These are phyloP conservation scores for Patiria pectinifera DNA, from an alignment of 53 echinoderm and acorn worm species.

Conservation along the genomic window DNA sequence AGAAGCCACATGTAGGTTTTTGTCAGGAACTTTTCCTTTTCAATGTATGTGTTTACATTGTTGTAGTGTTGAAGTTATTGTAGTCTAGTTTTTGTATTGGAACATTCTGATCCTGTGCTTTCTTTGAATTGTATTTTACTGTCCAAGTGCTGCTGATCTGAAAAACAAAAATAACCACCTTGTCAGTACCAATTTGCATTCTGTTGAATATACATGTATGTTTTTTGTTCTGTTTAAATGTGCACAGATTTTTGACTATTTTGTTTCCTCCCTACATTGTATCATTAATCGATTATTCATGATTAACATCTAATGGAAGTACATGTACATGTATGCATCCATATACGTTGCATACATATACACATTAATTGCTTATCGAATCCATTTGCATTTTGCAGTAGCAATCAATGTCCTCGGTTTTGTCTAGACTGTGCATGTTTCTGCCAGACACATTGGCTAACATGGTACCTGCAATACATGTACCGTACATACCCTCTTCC, in stretches of 20 bases:
- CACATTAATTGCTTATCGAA: background rate
- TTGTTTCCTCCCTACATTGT: no score
- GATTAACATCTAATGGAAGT: background rate
- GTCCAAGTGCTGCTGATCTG: no score
- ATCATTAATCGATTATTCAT: background rate
- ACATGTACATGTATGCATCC: background rate
- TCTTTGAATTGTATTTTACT: no score
- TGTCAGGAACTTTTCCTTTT: no score
- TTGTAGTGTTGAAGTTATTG: no score
- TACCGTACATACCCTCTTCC: background rate
- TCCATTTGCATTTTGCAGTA: background rate
- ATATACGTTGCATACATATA: background rate
- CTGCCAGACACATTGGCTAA: background rate
- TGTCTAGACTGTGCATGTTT: background rate
- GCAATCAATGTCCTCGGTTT: background rate
- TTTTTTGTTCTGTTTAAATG: background rate
- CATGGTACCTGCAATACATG: background rate
- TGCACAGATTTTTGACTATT: background rate
- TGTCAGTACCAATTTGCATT: background rate
- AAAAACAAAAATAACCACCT: background rate
- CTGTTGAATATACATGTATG: no score
- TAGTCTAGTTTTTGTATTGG: no score
- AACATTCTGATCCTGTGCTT: no score
- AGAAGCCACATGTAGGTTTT: no score
- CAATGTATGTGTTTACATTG: no score